Evolutionary conservation across 2,113 vertebrate genomes (phyloP), one percentile per base, ranked within the genome.

Genomic region (Crocuta crocuta): DNA sequence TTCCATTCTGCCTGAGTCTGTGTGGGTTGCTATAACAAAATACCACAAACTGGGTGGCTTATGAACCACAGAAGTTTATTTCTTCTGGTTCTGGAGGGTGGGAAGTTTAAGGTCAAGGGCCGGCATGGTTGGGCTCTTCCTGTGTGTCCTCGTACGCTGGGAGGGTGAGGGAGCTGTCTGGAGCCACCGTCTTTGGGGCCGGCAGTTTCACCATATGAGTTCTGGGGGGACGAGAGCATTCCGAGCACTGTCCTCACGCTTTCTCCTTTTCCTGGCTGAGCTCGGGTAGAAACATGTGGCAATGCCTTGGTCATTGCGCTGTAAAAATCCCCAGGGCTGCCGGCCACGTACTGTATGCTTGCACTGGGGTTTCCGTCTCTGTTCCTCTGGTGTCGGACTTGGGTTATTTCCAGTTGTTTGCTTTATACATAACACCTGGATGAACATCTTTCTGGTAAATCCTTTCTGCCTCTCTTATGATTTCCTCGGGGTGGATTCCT

Each of bases 281-380:
- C 55, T 16, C 31, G 0, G 4, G 24, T 2, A 15, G 63, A 43
- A 17, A 3, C 21, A 2, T 1, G 21, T n/a, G 7, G 73, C 23
- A 19, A 4, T 2, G 2, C 33, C 50, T 10, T 10, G 13, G 28
- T 2, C 50, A 0, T 50, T 16, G 4, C 11, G 13, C 23, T 10
- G 9, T 68, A 24, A 65, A 28, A 1, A 6, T 3, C n/a, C 15
- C 7, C 13, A 0, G 0, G 11, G 39, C 16, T 8, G 43, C 63
- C 0, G 5, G 1, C 15, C 10, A 0, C 0, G 23, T 15, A 1
- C 3, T 1, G 0, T 12, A 6, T 0, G 58, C 68, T 11, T 0
- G 2, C 5, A 0, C 21, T 13, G 11, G 21, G 2, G 61, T 9
- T 43, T 26, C 0, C n/a, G 10, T 28, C 2, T 2, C 53, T 21